phyloP scores from a whole-genome alignment of 2,113 vertebrate genomes.

The Anoplopoma fimbria region DNA sequence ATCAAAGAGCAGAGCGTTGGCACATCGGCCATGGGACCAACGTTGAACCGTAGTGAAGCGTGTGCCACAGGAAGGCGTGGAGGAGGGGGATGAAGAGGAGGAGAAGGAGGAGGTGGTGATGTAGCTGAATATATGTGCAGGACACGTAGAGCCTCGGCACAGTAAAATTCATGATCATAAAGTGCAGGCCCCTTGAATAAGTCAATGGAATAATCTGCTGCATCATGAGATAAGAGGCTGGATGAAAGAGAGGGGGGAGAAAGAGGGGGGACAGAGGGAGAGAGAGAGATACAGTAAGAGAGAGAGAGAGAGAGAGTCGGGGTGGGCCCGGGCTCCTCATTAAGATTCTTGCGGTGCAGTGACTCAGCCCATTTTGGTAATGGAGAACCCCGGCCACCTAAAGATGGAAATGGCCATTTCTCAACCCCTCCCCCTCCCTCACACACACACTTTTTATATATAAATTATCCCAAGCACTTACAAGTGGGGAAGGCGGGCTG shows the following conservation, averaged over 20 bases:
- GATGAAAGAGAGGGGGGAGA: conserved; percentile 32
- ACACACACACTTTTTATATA: conserved; percentile 83
- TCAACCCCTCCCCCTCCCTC: conserved; percentile 71
- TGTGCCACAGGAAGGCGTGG: not conserved
- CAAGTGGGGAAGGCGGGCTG: conserved; percentile 59
- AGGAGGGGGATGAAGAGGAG: not conserved
- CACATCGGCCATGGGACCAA: not conserved
- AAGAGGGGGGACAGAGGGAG: not conserved
- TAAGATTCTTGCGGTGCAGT: conserved; percentile 83
- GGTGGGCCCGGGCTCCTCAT: conserved; percentile 73
- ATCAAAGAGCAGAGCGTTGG: not conserved
- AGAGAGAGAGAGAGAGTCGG: not conserved
- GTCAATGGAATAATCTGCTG: conserved; percentile 77
- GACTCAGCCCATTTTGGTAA: conserved; percentile 88
- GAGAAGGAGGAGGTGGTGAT: conserved; percentile 1
- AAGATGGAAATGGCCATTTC: conserved; percentile 87
- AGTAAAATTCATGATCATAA: conserved; percentile 75
- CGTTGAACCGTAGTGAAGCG: not conserved
- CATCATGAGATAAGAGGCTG: conserved; percentile 74
- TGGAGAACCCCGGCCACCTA: conserved; percentile 85
- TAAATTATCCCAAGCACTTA: conserved; percentile 85
- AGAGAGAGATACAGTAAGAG: not conserved
- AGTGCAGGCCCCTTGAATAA: conserved; percentile 75
- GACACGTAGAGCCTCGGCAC: conserved; percentile 48
- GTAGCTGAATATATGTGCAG: conserved; percentile 50